Base-by-base conservation (phyloP, 2,113 vertebrate species). In the Orcinus orca region DNA sequence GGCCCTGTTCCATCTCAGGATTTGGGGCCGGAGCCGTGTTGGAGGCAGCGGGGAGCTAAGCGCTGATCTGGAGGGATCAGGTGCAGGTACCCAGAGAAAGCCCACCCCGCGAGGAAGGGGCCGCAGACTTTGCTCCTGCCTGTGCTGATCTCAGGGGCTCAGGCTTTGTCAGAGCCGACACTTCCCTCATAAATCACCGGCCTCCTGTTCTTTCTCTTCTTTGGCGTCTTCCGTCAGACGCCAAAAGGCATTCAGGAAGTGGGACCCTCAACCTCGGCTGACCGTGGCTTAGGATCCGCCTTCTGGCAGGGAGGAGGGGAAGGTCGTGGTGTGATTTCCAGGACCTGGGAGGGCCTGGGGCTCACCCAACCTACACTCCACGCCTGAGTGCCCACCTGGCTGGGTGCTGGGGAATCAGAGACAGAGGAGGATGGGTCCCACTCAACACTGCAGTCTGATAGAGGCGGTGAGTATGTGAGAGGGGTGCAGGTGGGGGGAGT, bases 121-220 rank as follows among this genome's bases (percentile, higher is more conserved):
- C 84, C 0, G 1, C 0, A 2, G n/a, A 47, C 82, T 92, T 14
- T 70, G 79, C 68, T 87, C 65, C 63, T 23, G 58, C 53, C 36
- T 10, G 65, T 65, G 63, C 55, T 89, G 63, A 70, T 96, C 95
- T 92, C 88, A 44, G 87, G 92, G 79, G 87, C 90, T 96, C 65
- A 68, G n/a, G 36, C 36, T 60, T 82, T 74, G 90, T 95, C 94
- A 87, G 73, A 93, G 89, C 65, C 50, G 33, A 41, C 86, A 79
- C 73, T 92, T 93, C 70, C 87, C 70, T 96, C 94, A 90, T 88
- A 84, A 92, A 94, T 98, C 84, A 77, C 76, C 2, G 7, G 76
- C 90, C 84, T 95, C 70, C 93, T 96, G 93, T 33, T 87, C 96
- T 97, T 96, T 96, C 84, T 97, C 94, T 93, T 87, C 90, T 87